Conservation (phyloP, 2,797 vertebrate genomes). For the Sebastes iracundus region DNA sequence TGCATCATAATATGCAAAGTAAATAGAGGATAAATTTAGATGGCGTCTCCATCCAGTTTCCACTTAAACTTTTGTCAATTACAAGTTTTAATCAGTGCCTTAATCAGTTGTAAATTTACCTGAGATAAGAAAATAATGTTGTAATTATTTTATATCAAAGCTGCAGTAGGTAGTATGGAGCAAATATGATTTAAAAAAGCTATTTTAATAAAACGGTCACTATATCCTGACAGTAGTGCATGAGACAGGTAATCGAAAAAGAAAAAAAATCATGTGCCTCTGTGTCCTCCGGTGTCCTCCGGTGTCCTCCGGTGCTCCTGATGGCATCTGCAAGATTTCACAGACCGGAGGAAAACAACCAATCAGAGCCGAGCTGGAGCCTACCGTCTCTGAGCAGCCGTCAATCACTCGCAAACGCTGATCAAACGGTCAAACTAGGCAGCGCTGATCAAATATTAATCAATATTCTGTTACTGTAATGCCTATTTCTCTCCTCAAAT, state of each 20-base stretch:
- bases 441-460: background rate
- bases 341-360: no score
- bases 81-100: background rate
- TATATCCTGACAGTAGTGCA: background rate
- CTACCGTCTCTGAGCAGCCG: background rate
- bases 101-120: background rate
- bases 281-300: background rate
- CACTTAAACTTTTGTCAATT: background rate
- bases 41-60: background rate
- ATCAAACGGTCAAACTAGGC: background rate
- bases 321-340: no score
- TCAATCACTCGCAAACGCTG: background rate
- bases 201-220: background rate
- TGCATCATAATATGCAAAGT: conserved; percentile 24
- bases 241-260: background rate
- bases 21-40: background rate
- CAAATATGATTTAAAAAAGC: background rate
- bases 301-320: background rate
- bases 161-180: background rate
- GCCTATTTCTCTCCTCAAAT: background rate
- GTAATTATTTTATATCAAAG: background rate
- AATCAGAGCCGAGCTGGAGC: background rate
- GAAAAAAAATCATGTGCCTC: background rate
- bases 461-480: background rate
- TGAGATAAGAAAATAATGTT: background rate